These are phyloP conservation scores for Teleiodes luculella DNA, from an alignment of 2,888 invertebrate species.

Conservation along the genomic window DNA sequence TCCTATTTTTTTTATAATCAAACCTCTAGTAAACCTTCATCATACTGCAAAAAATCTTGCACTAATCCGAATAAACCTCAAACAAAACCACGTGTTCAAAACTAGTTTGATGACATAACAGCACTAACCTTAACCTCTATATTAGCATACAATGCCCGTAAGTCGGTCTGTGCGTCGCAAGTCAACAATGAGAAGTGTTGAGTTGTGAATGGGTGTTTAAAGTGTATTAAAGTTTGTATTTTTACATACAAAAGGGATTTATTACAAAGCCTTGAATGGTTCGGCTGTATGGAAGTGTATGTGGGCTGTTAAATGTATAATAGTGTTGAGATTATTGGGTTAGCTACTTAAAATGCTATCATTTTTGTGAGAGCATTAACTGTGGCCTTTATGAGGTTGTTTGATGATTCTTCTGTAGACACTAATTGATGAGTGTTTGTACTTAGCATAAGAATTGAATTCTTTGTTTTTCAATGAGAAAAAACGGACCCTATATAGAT, in stretches of 20 bases:
- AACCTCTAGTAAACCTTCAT: too few species aligned
- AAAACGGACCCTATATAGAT: too few species aligned
- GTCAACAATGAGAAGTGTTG: constrained; percentile 1
- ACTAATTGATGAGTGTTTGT: too few species aligned
- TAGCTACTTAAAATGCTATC: too few species aligned
- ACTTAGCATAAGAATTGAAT: too few species aligned
- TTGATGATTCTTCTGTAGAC: too few species aligned
- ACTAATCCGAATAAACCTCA: neutral
- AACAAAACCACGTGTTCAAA: neutral
- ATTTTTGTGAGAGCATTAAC: too few species aligned
- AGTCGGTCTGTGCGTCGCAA: neutral
- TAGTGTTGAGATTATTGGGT: neutral
- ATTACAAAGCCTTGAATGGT: neutral
- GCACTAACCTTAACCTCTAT: neutral
- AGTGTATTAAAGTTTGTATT: neutral
- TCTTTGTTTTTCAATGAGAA: too few species aligned
- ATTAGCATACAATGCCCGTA: constrained; percentile 3
- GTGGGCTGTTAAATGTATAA: neutral
- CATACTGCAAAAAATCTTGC: too few species aligned
- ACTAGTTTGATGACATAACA: constrained; percentile 1
- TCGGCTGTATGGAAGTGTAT: neutral
- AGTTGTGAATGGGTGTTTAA: neutral
- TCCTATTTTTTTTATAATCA: too few species aligned
- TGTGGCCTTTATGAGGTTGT: too few species aligned
- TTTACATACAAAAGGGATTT: constrained; percentile 1